Conservation (phyloP, 2,797 vertebrate species). For the Triplophysa bombifrons region DNA sequence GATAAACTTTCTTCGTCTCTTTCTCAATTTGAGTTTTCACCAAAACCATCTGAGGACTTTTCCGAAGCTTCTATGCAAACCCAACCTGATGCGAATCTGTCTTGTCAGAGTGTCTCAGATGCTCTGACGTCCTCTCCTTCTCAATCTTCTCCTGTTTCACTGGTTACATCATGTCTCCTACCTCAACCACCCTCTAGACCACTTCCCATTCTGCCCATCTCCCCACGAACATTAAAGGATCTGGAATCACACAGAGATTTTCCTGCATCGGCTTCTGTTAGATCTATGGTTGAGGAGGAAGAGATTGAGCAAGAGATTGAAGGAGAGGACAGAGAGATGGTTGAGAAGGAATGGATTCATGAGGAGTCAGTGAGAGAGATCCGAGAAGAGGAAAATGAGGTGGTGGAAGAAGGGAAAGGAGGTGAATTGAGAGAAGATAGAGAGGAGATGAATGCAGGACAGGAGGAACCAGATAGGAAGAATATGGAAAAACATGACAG, state of each 20-base stretch:
- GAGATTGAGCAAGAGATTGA: conserved; percentile 1
- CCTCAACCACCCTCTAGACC: conserved; percentile 26
- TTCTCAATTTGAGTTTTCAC: not conserved
- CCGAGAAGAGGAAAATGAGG: not conserved
- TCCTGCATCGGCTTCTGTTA: not conserved
- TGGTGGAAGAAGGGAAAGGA: not conserved
- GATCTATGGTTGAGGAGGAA: conserved; percentile 20
- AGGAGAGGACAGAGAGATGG: not conserved
- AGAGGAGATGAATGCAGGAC: not conserved
- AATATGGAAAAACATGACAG: not conserved
- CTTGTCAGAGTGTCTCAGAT: not conserved
- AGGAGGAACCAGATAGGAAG: not conserved
- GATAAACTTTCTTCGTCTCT: not conserved
- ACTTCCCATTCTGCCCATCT: conserved; percentile 24
- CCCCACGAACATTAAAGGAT: not conserved
- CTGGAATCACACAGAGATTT: conserved; percentile 9
- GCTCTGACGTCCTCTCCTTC: conserved; percentile 25
- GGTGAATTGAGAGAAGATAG: not conserved
- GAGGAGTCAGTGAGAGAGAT: not conserved
- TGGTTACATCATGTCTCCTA: not conserved
- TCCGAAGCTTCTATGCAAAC: not conserved
- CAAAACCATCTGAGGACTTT: not conserved
- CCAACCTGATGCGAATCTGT: conserved; percentile 5
- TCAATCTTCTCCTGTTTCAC: not conserved
- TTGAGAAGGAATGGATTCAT: not conserved